Evolutionary conservation across 2,113 vertebrate genomes (phyloP).

Genomic region (Thryonomys swinderianus): DNA sequence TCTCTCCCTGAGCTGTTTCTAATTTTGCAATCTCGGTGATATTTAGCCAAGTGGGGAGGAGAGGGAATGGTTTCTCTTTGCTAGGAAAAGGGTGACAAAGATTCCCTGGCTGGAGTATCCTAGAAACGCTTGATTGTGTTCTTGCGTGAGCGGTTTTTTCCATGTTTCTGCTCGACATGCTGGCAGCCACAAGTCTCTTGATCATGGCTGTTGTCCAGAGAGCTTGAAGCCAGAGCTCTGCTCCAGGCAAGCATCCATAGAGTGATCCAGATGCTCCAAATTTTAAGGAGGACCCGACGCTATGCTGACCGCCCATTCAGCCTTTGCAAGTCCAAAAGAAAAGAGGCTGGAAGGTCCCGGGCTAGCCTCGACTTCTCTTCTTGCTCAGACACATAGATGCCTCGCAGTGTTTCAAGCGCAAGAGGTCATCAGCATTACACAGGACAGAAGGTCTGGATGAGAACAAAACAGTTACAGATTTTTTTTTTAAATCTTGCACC

Average conservation of each 20-base stretch:
- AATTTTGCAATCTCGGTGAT: neutral
- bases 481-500: neutral
- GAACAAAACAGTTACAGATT: neutral
- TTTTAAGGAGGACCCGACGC: conserved; percentile 85
- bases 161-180: conserved; percentile 80
- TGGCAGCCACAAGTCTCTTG: conserved; percentile 76
- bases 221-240: conserved; percentile 79
- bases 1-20: too few species aligned
- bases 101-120: conserved; percentile 55
- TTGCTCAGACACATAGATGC: neutral
- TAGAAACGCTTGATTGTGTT: conserved; percentile 67
- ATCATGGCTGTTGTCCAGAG: conserved; percentile 78
- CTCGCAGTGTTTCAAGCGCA: neutral
- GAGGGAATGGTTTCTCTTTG: neutral
- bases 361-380: neutral
- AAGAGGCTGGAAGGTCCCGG: too few species aligned
- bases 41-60: conserved; percentile 49
- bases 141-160: conserved; percentile 82
- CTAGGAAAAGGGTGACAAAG: conserved; percentile 52
- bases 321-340: neutral
- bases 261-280: conserved; percentile 72
- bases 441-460: neutral
- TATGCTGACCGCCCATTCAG: neutral
- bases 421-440: neutral
- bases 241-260: conserved; percentile 82